Base-by-base conservation (phyloP, 2,888 invertebrate species). In the Caenorhabditis japonica region DNA sequence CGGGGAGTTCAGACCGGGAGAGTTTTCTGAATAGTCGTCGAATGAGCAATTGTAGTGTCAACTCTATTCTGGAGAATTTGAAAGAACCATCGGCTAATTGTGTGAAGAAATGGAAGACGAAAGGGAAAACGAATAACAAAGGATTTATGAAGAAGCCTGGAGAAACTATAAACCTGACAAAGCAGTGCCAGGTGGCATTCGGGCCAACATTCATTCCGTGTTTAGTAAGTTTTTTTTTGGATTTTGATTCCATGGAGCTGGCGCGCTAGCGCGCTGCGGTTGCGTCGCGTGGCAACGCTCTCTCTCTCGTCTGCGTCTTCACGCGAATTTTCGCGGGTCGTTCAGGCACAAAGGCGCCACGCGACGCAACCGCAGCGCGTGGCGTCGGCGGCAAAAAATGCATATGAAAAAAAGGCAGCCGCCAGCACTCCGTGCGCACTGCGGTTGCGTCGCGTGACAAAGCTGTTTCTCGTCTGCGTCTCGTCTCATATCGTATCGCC, bases 151-250 rank as follows among this genome's bases (percentile, higher is more conserved):
- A 51, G 39, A 70, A 60, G 47, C 76, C 76, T 4, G 83, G 84
- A 10, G 83, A 84, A 39, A 55, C 71, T 33, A 78, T 83, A 21
- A 76, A 70, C 27, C 13, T 69, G 13, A 70, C 68, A 17, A 76
- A 77, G 60, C 86, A 86, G 68, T 86, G 86, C 68, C 80, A 83
- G 46, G 70, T 85, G 34, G 84, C 84, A 0, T 86, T 85, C 47
- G 86, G 85, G 10, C 79, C 80, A 5, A 74, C 75, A 13, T 86
- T 84, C 59, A 82, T 81, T 27, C 69, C 73, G 0, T 85, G 85
- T 39, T 62, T 79, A 41, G 84, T 84, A 58, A 38, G 52, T 39
- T 70, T 23, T 47, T 10, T 19, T 13, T 25, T 23, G 38, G 4
- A 12, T 15, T n/a, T 15, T 38, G 8, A 38, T 38, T 38, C 38